Evolutionary conservation across 2,888 invertebrate genomes (phyloP).

Genomic region (Drosophila kambysellisi): DNA sequence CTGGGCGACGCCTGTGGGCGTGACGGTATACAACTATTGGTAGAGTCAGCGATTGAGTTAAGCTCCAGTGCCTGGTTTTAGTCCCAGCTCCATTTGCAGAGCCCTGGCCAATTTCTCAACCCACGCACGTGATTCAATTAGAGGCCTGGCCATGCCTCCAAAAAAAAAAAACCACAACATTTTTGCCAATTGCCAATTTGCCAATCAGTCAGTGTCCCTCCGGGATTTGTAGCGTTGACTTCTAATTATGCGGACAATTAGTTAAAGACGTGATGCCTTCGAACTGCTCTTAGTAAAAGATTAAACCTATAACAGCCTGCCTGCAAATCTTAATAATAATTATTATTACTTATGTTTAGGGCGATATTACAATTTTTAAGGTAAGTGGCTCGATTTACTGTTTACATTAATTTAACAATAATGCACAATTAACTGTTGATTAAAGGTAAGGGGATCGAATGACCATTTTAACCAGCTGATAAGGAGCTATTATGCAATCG

Average conservation of each 20-base stretch:
- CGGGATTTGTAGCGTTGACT: constrained; percentile 57
- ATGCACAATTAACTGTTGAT: not conserved
- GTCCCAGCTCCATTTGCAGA: constrained; percentile 51
- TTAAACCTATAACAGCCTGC: not conserved
- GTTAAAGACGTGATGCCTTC: constrained; percentile 64
- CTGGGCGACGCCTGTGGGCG: constrained; percentile 40
- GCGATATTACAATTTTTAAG: not conserved
- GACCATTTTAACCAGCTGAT: not conserved
- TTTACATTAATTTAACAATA: too few species aligned
- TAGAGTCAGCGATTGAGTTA: constrained; percentile 33
- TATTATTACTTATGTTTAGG: too few species aligned
- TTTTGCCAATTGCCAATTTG: constrained; percentile 52
- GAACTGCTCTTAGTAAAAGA: constrained; percentile 20
- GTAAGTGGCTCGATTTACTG: too few species aligned
- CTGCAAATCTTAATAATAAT: not conserved
- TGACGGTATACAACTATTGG: constrained; percentile 44
- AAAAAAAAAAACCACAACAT: constrained; percentile 32
- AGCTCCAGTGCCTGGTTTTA: not conserved
- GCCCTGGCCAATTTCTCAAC: constrained; percentile 49
- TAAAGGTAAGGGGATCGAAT: not conserved
- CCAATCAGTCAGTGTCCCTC: constrained; percentile 65
- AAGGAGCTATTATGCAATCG: not conserved
- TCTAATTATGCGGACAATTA: constrained; percentile 73
- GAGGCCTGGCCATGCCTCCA: constrained; percentile 32
- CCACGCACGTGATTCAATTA: constrained; percentile 74